Evolutionary conservation across 92 coral and sea anemone genomes (phyloP), one percentile per base, ranked within the genome.

Genomic region (Parazoanthus swiftii): DNA sequence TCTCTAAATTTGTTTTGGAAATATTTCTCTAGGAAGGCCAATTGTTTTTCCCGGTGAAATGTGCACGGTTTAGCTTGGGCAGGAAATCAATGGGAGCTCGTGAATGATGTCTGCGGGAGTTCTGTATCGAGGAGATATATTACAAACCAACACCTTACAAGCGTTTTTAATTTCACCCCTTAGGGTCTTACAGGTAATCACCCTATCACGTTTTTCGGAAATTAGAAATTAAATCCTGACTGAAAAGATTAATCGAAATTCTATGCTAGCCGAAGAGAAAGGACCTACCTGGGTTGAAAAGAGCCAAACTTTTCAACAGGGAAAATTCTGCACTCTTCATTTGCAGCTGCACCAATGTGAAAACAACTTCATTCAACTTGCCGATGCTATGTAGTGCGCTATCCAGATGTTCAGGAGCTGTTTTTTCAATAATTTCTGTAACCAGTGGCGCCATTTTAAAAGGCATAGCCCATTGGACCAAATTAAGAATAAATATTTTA

Each of bases 391-490:
- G 95, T 48, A 96, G 94, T 70, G 89, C 92, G 56, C 78, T 70
- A 68, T 97, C 96, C 93, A 93, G 90, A 72, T 95, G 98, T 91
- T 92, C 92, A 7, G 85, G 76, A 7, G 96, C 80, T 54, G 95
- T 96, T 90, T 93, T 95, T 65, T 95, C 92, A 72, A 91, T 90
- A 65, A 91, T 89, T 75, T 94, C 98, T 33, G 86, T 91, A 21
- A 94, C 92, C 43, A 93, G 81, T 71, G 99, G 99, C 63, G 94
- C 98, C 65, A 97, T 68, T 74, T 95, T 95, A 89, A 95, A 94
- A 21, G 95, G 95, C 99, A 97, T 97, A 11, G 96, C 98, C 98
- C 98, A 95, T 80, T 95, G 98, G 1, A 94, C 96, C 46, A 95
- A 80, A 87, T 97, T 97, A 35, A 97, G 92, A 63, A 97, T 91